phyloP scores from a whole-genome alignment of 2,797 vertebrate species.

The Malurus splendens region DNA sequence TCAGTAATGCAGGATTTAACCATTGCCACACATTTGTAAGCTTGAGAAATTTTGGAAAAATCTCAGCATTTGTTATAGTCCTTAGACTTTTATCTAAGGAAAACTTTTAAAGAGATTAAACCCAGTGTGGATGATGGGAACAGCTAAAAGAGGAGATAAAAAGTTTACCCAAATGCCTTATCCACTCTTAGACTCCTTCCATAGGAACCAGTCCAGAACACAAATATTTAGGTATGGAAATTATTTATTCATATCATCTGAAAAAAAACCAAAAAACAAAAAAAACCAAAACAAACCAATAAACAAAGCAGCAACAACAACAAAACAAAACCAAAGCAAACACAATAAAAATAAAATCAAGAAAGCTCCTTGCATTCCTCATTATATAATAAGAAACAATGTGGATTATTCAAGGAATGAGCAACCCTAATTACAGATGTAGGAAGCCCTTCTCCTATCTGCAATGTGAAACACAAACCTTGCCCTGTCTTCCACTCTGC shows the following conservation, averaged over 20 bases:
- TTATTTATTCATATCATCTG: neutral
- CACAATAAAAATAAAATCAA: neutral
- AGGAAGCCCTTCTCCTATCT: neutral
- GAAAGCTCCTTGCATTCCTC: neutral
- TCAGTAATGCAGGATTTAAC: neutral
- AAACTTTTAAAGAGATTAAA: neutral
- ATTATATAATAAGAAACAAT: neutral
- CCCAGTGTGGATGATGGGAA: neutral
- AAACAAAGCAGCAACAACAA: too few relatives aligned
- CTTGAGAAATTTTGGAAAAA: neutral
- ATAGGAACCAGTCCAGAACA: neutral
- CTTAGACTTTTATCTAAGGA: neutral
- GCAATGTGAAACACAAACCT: neutral
- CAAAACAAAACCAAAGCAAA: neutral
- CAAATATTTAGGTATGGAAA: neutral
- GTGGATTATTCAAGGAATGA: neutral
- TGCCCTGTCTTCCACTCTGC: rapidly evolving
- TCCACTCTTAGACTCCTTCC: neutral
- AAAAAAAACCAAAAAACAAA: neutral
- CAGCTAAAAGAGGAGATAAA: neutral
- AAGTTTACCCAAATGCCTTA: neutral
- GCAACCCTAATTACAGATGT: neutral
- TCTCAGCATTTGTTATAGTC: neutral
- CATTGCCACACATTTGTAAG: neutral
- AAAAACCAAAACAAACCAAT: too few relatives aligned